These are phyloP conservation scores for Bettongia penicillata DNA, from an alignment of 2,113 vertebrate genomes.

Conservation along the genomic window DNA sequence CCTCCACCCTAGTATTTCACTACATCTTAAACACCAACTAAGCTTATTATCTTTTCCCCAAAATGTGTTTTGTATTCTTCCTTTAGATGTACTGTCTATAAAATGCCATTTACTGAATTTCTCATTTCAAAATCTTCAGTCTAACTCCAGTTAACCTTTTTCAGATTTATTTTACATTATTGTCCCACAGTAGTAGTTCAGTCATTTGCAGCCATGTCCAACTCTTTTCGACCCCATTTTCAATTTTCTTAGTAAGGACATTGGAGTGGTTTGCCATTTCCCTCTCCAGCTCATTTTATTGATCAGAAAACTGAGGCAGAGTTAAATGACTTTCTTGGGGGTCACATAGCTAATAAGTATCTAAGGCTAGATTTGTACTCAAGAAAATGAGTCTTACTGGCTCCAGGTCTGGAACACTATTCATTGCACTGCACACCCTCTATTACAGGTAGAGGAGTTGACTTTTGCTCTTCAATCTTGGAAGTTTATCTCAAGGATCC, in stretches of 20 bases:
- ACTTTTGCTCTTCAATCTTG: neutral
- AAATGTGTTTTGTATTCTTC: neutral
- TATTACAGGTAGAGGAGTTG: neutral
- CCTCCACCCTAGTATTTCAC: neutral
- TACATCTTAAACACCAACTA: neutral
- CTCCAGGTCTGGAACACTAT: too few relatives aligned
- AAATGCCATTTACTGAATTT: neutral
- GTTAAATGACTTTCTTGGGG: neutral
- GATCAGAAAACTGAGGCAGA: neutral
- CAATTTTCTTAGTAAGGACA: neutral
- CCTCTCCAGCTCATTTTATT: neutral
- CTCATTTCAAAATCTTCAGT: neutral
- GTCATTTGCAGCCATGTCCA: neutral
- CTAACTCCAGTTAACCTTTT: neutral
- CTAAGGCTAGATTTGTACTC: neutral
- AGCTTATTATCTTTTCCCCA: neutral
- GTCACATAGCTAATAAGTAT: neutral
- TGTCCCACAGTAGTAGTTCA: neutral
- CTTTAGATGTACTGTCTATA: neutral
- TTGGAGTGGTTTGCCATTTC: neutral
- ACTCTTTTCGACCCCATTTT: neutral
- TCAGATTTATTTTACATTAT: neutral
- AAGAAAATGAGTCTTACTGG: neutral
- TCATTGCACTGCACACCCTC: neutral
- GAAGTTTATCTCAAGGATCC: neutral